These are phyloP conservation scores for Artemia franciscana DNA, from an alignment of 1,140 invertebrate species.

Conservation along the genomic window DNA sequence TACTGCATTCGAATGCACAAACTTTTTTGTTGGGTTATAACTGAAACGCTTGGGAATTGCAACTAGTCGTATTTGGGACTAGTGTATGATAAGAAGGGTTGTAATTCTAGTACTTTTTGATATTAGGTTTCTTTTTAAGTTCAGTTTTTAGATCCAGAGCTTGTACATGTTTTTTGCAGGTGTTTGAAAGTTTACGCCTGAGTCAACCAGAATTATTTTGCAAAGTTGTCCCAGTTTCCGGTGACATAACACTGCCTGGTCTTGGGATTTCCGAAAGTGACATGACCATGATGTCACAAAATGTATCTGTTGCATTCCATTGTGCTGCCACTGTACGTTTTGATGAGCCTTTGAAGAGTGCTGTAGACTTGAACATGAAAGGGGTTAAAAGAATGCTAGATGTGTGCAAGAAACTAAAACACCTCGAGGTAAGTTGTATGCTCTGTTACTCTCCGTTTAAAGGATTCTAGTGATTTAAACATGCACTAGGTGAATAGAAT, in stretches of 20 bases:
- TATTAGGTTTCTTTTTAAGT: not conserved
- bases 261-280: conserved; percentile 32
- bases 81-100: not conserved
- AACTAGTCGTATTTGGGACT: conserved; percentile 13
- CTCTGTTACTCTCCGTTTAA: no score
- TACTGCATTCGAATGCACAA: no score
- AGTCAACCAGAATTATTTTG: conserved; percentile 19
- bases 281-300: conserved; percentile 25
- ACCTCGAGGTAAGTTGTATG: conserved; percentile 17
- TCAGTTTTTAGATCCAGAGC: no score
- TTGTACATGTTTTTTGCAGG: no score
- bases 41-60: no score
- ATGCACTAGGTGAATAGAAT: no score
- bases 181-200: conserved; percentile 19
- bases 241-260: conserved; percentile 29
- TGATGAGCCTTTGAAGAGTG: conserved; percentile 24
- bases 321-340: conserved; percentile 62
- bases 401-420: conserved; percentile 19
- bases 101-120: not conserved
- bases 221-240: conserved; percentile 26
- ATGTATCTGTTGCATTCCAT: conserved; percentile 61
- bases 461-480: no score
- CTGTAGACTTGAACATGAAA: conserved; percentile 25
- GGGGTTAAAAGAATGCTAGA: conserved; percentile 24
- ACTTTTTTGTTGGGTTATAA: no score